Conservation (phyloP, 2,888 invertebrate species). For the Allacma fusca region DNA sequence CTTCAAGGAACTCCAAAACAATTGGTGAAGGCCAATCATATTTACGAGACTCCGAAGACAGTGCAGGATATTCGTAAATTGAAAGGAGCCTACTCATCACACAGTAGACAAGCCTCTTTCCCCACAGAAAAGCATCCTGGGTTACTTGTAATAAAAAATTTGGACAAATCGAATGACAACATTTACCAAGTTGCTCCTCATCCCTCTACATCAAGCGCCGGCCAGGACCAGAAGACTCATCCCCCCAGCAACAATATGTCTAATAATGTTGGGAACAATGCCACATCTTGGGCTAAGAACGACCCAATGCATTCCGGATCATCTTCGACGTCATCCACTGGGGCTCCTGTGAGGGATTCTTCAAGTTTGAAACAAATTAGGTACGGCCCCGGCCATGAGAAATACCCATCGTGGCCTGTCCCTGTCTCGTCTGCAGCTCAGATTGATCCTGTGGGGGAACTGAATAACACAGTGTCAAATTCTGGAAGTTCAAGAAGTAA, state of each 20-base stretch:
- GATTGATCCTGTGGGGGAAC: constrained; percentile 65
- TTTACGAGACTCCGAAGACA: constrained; percentile 38
- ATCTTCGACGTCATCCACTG: constrained; percentile 30
- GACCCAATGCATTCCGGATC: constrained; percentile 23
- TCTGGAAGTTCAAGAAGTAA: constrained; percentile 72
- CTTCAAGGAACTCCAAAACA: constrained; percentile 62
- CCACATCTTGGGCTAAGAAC: constrained; percentile 25
- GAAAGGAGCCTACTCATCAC: constrained; percentile 9
- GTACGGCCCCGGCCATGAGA: constrained; percentile 77
- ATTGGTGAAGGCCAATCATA: constrained; percentile 44
- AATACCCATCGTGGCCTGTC: constrained; percentile 79
- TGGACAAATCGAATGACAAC: constrained; percentile 49
- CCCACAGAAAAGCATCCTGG: constrained; percentile 38
- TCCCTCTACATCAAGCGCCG: constrained; percentile 27
- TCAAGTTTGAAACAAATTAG: constrained; percentile 74
- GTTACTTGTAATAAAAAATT: constrained; percentile 31
- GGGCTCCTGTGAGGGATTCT: constrained; percentile 72
- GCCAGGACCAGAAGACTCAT: background rate
- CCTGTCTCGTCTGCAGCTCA: constrained; percentile 67
- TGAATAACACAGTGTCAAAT: constrained; percentile 38
- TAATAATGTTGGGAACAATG: constrained; percentile 36
- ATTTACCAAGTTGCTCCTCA: constrained; percentile 40
- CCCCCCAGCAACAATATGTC: constrained; percentile 30
- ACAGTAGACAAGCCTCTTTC: constrained; percentile 25
- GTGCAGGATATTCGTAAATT: constrained; percentile 21